Base-by-base conservation (phyloP, 2,888 invertebrate species). In the Drosophila paracracens region DNA sequence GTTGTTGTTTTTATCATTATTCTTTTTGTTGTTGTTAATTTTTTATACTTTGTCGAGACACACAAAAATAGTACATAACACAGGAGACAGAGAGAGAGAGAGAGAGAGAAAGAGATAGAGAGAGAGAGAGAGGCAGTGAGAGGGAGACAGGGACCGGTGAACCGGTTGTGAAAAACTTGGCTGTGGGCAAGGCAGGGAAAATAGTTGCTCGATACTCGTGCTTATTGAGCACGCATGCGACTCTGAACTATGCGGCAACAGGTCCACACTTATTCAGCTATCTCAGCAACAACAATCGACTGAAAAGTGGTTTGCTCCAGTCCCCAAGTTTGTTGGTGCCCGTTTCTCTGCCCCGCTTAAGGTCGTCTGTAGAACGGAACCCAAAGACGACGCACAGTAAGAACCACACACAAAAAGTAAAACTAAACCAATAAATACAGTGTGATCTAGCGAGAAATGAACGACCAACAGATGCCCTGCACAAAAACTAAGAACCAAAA, bases 361-460 rank as follows among this genome's bases (percentile, higher is more conserved):
- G 86, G 86, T 86, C 86, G 90, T 86, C 90, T 86, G 86, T 83
- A 83, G 88, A 85, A 85, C 85, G 85, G 85, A 85, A 85, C 81
- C 74, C 83, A 76, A 65, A 79, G 83, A 76, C 87, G 67, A 67
- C 72, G 18, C 25, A 54, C 54, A 7, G 11, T 36, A 4, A 36
- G 25, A n/a, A 35, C 25, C 21, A 35, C 10, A 25, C 31, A 33
- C 52, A 21, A 53, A 61, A 43, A 43, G 51, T 68, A 60, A 48
- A 33, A 35, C 29, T 75, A 66, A 27, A 5, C 50, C 46, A 25
- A 25, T 46, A 46, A 50, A 18, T 27, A 25, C 18, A 5, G 50
- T 50, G 50, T 10, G 13, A 27, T 11, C 25, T 2, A 18, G 18
- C 25, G 33, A 7, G 2, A 46, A 25, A 46, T 46, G 46, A 46